Percentiles rank a stretch among this genome's conserved stretches.
Conservation (phyloP, 2,888 invertebrate genomes). For the Danaus chrysippus region DNA sequence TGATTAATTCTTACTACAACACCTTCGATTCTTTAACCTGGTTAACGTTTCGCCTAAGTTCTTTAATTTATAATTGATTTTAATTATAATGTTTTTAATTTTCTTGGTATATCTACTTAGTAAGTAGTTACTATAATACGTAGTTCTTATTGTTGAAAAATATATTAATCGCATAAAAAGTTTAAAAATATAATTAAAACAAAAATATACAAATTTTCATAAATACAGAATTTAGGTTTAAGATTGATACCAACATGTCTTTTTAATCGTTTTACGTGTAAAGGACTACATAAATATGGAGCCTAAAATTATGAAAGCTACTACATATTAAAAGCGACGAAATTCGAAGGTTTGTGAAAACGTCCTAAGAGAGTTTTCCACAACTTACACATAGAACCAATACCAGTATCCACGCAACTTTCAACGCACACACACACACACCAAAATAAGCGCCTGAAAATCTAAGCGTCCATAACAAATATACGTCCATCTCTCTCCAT, state of each 20-base stretch:
- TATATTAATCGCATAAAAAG: too few relatives aligned
- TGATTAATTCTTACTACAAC: constrained; percentile 69
- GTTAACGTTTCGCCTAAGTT: constrained; percentile 23
- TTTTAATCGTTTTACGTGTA: too few relatives aligned
- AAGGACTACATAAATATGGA: too few relatives aligned
- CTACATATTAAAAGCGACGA: constrained; percentile 51
- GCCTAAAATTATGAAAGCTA: constrained; percentile 22
- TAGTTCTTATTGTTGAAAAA: too few relatives aligned
- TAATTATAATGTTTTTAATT: too few relatives aligned
- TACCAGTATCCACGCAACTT: constrained; percentile 67
- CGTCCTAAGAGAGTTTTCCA: constrained; percentile 75
- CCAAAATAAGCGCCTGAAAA: constrained; percentile 73
- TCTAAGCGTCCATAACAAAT: constrained; percentile 43
- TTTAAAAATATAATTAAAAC: too few relatives aligned
- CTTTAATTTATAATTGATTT: background rate
- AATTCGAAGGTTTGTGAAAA: constrained; percentile 64
- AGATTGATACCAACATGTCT: too few relatives aligned
- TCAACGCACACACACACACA: constrained; percentile 68
- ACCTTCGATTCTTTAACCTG: constrained; percentile 52
- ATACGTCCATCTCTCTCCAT: constrained; percentile 50
- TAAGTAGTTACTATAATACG: too few relatives aligned
- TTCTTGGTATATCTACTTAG: too few relatives aligned
- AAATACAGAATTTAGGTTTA: too few relatives aligned
- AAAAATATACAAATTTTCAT: too few relatives aligned
- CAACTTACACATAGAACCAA: constrained; percentile 71